Base-by-base conservation (phyloP, 2,888 invertebrate genomes). In the Quadriops clusia region DNA sequence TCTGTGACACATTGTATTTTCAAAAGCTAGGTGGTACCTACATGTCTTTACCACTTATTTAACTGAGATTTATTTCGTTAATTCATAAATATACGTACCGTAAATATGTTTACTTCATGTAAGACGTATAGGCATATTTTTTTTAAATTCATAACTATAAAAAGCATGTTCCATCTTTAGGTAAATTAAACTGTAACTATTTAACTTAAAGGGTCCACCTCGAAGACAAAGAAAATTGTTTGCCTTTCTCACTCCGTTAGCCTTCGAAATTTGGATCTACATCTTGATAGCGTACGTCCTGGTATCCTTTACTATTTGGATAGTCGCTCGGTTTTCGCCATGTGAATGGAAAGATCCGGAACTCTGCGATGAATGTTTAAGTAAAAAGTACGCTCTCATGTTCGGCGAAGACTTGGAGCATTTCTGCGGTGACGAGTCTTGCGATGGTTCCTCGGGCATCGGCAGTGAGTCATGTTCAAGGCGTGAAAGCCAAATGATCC, bases 231-330 rank as follows among this genome's bases (percentile, higher is more conserved):
- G 68, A 52, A 72, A 70, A 53, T 75, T 71, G 45, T 89, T 87
- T 65, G 82, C 83, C 31, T 89, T 89, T 63, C 74, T 87, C 64
- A 82, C 78, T 53, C 87, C 87, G 4, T 66, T 89, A 43, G 82
- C 84, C 2, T 68, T 79, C 42, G 80, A 86, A 58, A 86, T 89
- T 50, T 89, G 89, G 87, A 63, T 84, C 38, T 77, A 76, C 55
- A 77, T 83, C 58, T 64, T 77, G 38, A 74, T 74, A 33, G 84
- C 84, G 37, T 89, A 86, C 61, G 64, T 84, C 36, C 67, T 84
- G 45, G 85, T 86, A 41, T 78, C 79, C 20, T 59, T 80, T 46
- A 77, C 80, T 22, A 75, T 90, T 49, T 89, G 86, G 72, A 75
- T 87, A 44, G 77, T 87, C 41, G 86, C 86, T 23, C 67, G 83